phyloP scores from a whole-genome alignment of 1,140 invertebrate species.

The Zaprionus capensis region DNA sequence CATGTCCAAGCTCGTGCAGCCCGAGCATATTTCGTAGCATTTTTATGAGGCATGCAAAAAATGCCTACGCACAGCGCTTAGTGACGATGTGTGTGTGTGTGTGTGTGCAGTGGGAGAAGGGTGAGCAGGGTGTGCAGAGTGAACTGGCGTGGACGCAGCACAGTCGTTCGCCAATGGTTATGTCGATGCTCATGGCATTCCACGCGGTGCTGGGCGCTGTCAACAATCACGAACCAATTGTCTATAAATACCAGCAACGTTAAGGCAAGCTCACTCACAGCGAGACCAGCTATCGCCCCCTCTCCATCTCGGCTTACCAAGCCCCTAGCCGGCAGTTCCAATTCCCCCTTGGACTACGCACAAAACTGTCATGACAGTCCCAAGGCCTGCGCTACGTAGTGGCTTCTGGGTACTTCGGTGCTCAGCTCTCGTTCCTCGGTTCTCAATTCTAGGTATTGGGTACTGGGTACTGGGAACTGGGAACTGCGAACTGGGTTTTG shows the following conservation, averaged over 20 bases:
- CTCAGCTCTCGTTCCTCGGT: not conserved
- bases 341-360: conserved; percentile 32
- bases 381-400: conserved; percentile 1
- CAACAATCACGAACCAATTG: conserved; percentile 83
- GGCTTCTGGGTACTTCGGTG: not conserved
- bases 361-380: conserved; percentile 32
- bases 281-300: conserved; percentile 9
- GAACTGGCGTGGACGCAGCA: not conserved
- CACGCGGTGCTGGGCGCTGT: conserved; percentile 64
- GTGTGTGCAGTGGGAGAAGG: not conserved
- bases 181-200: conserved; percentile 53
- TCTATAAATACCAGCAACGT: conserved; percentile 81
- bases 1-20: conserved; percentile 39
- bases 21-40: conserved; percentile 67
- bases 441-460: not conserved
- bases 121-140: not conserved
- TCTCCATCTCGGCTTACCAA: conserved; percentile 4
- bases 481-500: conserved; percentile 6
- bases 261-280: conserved; percentile 69
- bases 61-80: conserved; percentile 54
- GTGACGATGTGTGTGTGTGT: conserved; percentile 15
- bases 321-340: conserved; percentile 28
- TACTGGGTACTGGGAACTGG: conserved; percentile 4
- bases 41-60: conserved; percentile 78
- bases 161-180: conserved; percentile 16